These are phyloP conservation scores for Aphaenogaster floridana DNA, from an alignment of 1,140 invertebrate genomes.

Conservation along the genomic window DNA sequence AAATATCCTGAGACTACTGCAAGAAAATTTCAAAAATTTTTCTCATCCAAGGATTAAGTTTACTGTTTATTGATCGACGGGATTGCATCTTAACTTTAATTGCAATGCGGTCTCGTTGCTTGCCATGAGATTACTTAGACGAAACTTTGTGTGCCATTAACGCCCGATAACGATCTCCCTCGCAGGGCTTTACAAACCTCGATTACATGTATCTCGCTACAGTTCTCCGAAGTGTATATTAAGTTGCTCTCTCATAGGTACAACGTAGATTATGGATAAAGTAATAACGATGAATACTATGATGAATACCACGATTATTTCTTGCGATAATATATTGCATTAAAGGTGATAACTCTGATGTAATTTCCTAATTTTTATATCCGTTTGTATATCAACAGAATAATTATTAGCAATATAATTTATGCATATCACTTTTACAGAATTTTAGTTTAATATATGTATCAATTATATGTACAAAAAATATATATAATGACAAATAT, in stretches of 20 bases:
- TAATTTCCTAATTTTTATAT: background rate
- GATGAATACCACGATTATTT: background rate
- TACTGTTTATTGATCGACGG: background rate
- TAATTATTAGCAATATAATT: background rate
- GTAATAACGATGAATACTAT: background rate
- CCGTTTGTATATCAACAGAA: background rate
- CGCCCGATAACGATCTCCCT: constrained; percentile 52
- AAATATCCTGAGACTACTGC: background rate
- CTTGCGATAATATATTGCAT: background rate
- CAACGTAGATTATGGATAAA: constrained; percentile 6
- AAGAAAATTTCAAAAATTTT: background rate
- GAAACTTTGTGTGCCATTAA: constrained; percentile 45
- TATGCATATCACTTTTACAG: background rate
- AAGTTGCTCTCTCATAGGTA: constrained; percentile 33
- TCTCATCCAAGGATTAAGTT: background rate
- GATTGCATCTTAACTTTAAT: constrained; percentile 28
- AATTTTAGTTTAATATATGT: constrained; percentile 6
- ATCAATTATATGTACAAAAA: background rate
- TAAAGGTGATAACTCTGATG: background rate
- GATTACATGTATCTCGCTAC: constrained; percentile 17
- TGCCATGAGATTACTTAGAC: constrained; percentile 43
- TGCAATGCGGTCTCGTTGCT: background rate
- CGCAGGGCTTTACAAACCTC: constrained; percentile 18
- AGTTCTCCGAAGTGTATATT: constrained; percentile 31
- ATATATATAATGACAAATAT: background rate